Evolutionary conservation across 2,888 invertebrate genomes (phyloP).

Genomic region (Orthosia gothica): DNA sequence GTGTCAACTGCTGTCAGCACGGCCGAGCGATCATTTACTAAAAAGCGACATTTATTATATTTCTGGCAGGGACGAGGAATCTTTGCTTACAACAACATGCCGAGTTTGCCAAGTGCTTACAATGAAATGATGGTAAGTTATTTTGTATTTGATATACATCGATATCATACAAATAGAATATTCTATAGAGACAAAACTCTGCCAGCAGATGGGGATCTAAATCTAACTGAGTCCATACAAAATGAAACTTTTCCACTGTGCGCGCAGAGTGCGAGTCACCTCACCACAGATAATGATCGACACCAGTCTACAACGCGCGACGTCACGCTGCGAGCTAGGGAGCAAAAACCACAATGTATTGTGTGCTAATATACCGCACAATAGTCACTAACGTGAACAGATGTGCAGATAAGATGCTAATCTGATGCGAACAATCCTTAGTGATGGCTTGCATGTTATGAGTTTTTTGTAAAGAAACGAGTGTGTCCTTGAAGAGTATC

Average conservation of each 20-base stretch:
- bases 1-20: conserved; percentile 16
- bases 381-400: neutral
- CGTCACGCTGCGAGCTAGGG: neutral
- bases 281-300: conserved; percentile 16
- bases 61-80: neutral
- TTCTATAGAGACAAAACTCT: no score
- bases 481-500: conserved; percentile 9
- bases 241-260: conserved; percentile 1
- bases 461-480: conserved; percentile 15
- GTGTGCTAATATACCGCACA: conserved; percentile 27
- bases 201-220: no score
- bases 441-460: conserved; percentile 6
- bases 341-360: conserved; percentile 17
- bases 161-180: no score
- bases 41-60: neutral
- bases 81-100: neutral
- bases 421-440: conserved; percentile 13
- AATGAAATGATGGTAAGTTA: neutral
- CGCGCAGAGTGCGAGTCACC: conserved; percentile 2
- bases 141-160: no score
- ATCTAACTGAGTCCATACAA: no score
- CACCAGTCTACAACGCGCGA: neutral
- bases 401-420: conserved; percentile 30
- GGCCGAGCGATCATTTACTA: conserved; percentile 12
- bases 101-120: neutral